A percentile compares a stretch with the other conserved stretches of the same genome.
Evolutionary conservation across 2,888 invertebrate species (phyloP).

Genomic region (Chymomyza amoena): DNA sequence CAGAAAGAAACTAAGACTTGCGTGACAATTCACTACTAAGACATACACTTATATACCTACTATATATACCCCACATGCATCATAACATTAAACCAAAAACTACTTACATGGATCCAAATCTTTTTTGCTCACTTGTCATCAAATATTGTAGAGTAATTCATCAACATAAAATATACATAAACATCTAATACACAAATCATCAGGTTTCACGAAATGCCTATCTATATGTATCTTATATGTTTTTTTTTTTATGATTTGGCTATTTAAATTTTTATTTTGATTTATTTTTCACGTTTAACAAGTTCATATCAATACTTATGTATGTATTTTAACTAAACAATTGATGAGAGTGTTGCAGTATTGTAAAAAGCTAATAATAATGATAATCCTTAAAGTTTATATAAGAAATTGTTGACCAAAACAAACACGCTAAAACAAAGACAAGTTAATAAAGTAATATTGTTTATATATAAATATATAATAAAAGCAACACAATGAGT

Average conservation of each 20-base stretch:
- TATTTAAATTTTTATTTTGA: neutral
- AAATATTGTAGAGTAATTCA: neutral
- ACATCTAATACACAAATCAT: slow-evolving; percentile 2
- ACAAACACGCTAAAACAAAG: neutral
- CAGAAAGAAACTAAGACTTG: slow-evolving; percentile 22
- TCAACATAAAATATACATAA: neutral
- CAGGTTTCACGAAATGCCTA: neutral
- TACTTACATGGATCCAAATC: neutral
- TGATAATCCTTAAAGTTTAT: neutral
- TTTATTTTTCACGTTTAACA: neutral
- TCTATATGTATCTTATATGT: neutral
- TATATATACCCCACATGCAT: slow-evolving; percentile 6
- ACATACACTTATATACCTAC: slow-evolving; percentile 8
- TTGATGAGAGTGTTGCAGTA: neutral
- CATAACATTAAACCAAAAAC: slow-evolving; percentile 11
- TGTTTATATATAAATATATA: neutral
- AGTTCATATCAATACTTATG: neutral
- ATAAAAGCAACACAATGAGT: neutral
- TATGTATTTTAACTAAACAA: neutral
- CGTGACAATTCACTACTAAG: slow-evolving; percentile 1
- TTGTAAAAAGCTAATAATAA: neutral
- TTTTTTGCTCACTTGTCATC: neutral
- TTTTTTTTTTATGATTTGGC: neutral
- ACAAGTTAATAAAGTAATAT: neutral
- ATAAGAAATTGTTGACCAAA: neutral